Conservation (phyloP, 2,113 vertebrate genomes). For the Sylvilagus bachmani region DNA sequence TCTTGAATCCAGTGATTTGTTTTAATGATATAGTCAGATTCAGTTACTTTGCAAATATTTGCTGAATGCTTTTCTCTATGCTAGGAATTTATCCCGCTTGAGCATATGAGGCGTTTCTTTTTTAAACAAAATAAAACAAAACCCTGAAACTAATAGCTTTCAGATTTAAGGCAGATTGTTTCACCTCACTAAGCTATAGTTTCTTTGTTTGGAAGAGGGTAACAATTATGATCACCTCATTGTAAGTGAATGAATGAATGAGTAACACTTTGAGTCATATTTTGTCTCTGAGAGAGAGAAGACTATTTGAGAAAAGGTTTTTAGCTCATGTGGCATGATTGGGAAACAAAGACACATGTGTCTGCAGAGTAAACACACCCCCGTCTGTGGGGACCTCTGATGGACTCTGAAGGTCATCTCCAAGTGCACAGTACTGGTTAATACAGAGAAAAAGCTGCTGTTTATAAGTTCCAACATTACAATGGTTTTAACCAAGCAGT, state of each 20-base stretch:
- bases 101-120: neutral
- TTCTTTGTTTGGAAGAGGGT: constrained; percentile 15
- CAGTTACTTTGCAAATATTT: neutral
- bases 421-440: neutral
- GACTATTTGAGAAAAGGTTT: neutral
- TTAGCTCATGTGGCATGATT: neutral
- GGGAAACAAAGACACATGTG: neutral
- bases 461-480: neutral
- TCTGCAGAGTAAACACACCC: neutral
- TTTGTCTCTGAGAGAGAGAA: neutral
- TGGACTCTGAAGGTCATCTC: neutral
- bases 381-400: neutral
- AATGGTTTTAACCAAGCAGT: neutral
- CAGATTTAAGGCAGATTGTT: neutral
- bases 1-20: neutral
- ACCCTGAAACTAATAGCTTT: neutral
- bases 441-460: neutral
- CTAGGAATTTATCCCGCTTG: neutral
- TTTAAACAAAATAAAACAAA: neutral
- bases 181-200: neutral
- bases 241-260: neutral
- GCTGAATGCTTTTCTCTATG: neutral
- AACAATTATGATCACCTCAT: neutral
- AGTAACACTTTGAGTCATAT: neutral
- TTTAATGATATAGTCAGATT: neutral